These are phyloP conservation scores for Botrylloides violaceus DNA, from an alignment of 23 tunicate species.

Conservation along the genomic window DNA sequence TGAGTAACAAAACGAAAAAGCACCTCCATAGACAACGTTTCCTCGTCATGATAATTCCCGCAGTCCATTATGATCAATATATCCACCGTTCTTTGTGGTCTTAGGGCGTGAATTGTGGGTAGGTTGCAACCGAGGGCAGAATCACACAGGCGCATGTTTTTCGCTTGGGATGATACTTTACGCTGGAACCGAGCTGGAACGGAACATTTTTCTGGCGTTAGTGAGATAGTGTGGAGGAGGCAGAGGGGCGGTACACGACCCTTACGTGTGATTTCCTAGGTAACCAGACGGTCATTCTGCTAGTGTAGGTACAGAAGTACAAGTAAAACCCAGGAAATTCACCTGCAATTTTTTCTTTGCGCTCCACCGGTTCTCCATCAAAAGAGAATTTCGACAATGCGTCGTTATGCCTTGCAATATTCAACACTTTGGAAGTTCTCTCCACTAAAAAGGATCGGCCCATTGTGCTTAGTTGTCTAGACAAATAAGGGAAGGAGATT, in stretches of 20 bases:
- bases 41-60: constrained; percentile 8
- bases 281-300: no score
- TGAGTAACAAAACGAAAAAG: no score
- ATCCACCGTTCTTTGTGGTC: constrained; percentile 14
- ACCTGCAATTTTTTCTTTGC: not conserved
- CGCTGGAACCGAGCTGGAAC: not conserved
- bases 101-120: constrained; percentile 8
- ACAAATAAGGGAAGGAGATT: not conserved
- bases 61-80: constrained; percentile 17
- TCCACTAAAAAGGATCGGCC: constrained; percentile 4
- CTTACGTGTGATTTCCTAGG: no score
- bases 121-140: constrained; percentile 13
- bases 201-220: not conserved
- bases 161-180: not conserved
- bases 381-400: not conserved
- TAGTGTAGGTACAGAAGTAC: no score
- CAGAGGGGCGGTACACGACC: no score
- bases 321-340: not conserved
- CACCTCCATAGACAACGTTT: not conserved
- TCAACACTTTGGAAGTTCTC: constrained; percentile 7
- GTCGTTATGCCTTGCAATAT: not conserved
- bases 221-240: no score
- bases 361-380: not conserved
- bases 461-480: not conserved
- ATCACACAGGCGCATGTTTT: constrained; percentile 8